Conservation (phyloP, 2,113 vertebrate genomes). For the Cyprinodon brontotheroides region DNA sequence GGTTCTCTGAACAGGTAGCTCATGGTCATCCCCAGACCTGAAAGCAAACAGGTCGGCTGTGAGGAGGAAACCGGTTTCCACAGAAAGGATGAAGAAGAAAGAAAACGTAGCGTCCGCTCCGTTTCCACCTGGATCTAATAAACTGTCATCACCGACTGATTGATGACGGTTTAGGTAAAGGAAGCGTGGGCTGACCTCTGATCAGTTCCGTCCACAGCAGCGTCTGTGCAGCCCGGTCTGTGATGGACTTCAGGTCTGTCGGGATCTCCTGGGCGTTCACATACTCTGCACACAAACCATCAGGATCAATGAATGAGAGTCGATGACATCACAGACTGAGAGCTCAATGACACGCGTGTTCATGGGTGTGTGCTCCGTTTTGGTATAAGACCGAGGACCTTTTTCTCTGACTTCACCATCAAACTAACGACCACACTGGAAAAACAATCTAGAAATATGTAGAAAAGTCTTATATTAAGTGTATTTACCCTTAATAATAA, state of each 20-base stretch:
- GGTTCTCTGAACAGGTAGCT: slow-evolving; percentile 92
- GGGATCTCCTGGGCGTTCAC: neutral
- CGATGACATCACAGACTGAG: neutral
- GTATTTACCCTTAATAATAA: too few species aligned
- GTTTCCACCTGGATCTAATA: too few species aligned
- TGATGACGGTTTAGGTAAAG: too few species aligned
- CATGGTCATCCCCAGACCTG: slow-evolving; percentile 90
- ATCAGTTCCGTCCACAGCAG: neutral
- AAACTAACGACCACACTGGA: too few species aligned
- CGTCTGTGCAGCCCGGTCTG: neutral
- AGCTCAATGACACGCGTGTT: neutral
- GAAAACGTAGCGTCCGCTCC: too few species aligned
- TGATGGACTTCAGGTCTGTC: neutral
- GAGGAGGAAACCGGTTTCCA: neutral
- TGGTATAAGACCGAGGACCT: too few species aligned
- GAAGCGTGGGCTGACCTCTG: neutral
- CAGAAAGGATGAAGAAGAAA: neutral
- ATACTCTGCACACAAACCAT: neutral
- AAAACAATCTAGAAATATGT: too few species aligned
- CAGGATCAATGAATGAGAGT: neutral
- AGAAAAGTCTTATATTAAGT: too few species aligned
- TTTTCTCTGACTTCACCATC: too few species aligned
- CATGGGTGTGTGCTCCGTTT: neutral
- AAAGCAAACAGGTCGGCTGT: neutral
- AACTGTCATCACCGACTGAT: neutral